A percentile compares a stretch with the other conserved stretches of the same genome.
Conservation (phyloP, 1,140 invertebrate species). For the Neocloeon triangulifer region DNA sequence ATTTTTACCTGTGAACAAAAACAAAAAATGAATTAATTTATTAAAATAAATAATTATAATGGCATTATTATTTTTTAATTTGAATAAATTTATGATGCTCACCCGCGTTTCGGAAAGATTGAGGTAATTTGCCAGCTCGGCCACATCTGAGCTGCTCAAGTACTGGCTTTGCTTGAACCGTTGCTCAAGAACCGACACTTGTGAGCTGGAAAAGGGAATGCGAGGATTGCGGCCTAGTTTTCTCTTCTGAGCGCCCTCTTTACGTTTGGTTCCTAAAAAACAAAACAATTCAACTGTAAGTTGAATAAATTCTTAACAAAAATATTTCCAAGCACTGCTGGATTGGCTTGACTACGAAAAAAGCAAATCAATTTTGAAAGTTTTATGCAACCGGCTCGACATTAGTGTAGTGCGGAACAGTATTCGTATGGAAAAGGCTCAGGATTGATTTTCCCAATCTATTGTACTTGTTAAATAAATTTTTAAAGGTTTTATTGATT, state of each 20-base stretch:
- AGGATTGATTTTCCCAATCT: no score
- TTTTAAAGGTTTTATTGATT: no score
- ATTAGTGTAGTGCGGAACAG: no score
- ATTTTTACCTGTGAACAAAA: conserved; percentile 42
- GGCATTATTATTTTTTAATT: background rate
- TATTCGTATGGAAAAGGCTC: no score
- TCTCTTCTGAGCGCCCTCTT: conserved; percentile 19
- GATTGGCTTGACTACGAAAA: no score
- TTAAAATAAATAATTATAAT: conserved; percentile 7
- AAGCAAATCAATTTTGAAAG: no score
- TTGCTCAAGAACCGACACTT: conserved; percentile 29
- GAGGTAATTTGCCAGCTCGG: conserved; percentile 26
- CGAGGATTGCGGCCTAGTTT: conserved; percentile 30
- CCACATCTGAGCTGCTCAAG: conserved; percentile 30
- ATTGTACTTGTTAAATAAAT: no score
- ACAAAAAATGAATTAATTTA: conserved; percentile 7
- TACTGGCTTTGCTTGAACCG: conserved; percentile 33
- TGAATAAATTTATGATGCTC: conserved; percentile 11
- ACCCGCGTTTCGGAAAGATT: conserved; percentile 35
- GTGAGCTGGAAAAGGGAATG: conserved; percentile 34
- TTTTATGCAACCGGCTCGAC: conserved; percentile 1
- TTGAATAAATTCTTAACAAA: no score
- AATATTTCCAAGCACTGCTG: no score
- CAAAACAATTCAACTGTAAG: background rate
- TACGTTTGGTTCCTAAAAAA: conserved; percentile 8